These are phyloP conservation scores for Sialia sialis DNA, from an alignment of 2,113 vertebrate species.

Conservation along the genomic window DNA sequence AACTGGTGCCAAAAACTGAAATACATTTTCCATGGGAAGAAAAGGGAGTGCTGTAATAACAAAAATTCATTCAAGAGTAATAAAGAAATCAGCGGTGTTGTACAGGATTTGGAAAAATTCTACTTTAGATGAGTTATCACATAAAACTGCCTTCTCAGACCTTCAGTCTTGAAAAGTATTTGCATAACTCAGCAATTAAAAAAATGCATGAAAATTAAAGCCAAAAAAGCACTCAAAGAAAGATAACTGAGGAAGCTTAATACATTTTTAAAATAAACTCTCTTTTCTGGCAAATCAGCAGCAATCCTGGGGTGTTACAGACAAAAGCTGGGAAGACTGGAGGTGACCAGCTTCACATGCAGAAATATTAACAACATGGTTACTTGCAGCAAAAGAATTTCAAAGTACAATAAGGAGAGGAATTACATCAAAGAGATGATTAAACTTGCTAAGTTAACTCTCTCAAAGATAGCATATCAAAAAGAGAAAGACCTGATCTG, in stretches of 20 bases:
- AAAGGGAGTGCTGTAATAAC: slow-evolving; percentile 58
- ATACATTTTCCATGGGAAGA: slow-evolving; percentile 64
- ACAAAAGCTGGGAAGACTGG: not conserved
- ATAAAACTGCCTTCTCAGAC: not conserved
- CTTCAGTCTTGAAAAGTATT: not conserved
- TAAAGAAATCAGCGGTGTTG: not conserved
- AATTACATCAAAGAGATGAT: not conserved
- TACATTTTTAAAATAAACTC: not conserved
- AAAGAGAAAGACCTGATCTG: not conserved
- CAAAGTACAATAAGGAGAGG: not conserved
- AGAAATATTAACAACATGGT: not conserved
- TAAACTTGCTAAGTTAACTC: not conserved
- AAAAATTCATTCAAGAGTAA: slow-evolving; percentile 1
- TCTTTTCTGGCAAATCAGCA: not conserved
- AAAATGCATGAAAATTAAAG: not conserved
- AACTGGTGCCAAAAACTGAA: slow-evolving; percentile 53
- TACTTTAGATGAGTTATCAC: not conserved
- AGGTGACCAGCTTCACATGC: not conserved
- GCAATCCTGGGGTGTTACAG: not conserved
- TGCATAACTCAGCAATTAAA: not conserved
- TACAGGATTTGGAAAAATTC: not conserved
- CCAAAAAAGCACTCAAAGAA: not conserved
- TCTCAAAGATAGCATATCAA: not conserved
- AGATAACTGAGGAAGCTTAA: not conserved
- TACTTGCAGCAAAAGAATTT: not conserved